phyloP scores from a whole-genome alignment of 2,797 vertebrate genomes.

The Ambastaia sidthimunki region DNA sequence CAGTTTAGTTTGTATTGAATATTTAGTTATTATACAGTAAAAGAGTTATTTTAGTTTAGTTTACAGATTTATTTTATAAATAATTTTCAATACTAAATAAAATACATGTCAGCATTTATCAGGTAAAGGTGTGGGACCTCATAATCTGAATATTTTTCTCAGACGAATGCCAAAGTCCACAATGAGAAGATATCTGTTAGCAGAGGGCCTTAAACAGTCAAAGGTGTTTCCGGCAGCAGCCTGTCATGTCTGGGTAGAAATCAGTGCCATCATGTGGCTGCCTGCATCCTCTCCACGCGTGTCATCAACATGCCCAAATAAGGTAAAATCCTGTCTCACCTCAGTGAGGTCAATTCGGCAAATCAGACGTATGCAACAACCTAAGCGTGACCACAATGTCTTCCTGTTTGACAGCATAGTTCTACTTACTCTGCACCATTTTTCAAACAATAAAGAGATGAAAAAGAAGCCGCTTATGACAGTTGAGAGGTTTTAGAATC shows the following conservation, averaged over 20 bases:
- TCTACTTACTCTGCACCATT: constrained; percentile 67
- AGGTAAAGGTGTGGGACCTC: too few species aligned
- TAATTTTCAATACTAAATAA: too few species aligned
- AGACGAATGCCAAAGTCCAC: too few species aligned
- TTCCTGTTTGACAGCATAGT: constrained; percentile 60
- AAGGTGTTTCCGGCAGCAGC: not conserved
- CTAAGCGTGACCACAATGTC: constrained; percentile 55
- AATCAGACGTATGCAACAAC: constrained; percentile 40
- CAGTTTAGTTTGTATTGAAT: too few species aligned
- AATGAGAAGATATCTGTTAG: too few species aligned
- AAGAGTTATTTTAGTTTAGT: too few species aligned
- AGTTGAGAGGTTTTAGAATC: too few species aligned
- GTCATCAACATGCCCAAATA: constrained; percentile 51
- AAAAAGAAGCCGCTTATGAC: not conserved
- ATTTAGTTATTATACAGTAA: too few species aligned
- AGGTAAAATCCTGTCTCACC: constrained; percentile 53
- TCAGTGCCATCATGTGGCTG: constrained; percentile 21
- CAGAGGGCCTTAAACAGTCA: not conserved
- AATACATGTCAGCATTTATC: too few species aligned
- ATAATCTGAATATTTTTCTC: too few species aligned
- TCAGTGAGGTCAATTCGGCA: constrained; percentile 23
- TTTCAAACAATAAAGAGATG: constrained; percentile 9
- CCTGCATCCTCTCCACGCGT: constrained; percentile 3
- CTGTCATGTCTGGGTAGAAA: constrained; percentile 14
- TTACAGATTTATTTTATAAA: too few species aligned